Percentiles rank a stretch among this genome's conserved stretches.
These are phyloP conservation scores for Sibirionetta formosa DNA, from an alignment of 2,797 vertebrate genomes.

Conservation along the genomic window DNA sequence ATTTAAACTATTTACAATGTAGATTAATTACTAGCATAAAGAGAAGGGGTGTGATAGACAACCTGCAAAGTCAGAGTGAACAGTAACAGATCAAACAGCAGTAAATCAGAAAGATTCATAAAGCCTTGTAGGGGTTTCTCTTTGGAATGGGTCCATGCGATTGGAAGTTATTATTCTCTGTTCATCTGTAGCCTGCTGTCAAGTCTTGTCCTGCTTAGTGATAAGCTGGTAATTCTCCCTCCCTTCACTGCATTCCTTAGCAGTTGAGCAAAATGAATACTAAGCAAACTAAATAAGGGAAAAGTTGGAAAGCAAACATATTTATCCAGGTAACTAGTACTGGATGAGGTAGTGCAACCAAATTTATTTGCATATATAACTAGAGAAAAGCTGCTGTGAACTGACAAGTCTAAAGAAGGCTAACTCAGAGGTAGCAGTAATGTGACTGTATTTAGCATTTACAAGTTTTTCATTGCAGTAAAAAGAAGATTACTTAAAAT, in stretches of 20 bases:
- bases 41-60: neutral
- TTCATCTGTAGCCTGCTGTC: neutral
- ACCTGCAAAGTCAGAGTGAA: neutral
- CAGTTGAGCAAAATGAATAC: neutral
- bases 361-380: neutral
- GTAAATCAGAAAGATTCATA: neutral
- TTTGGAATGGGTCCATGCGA: neutral
- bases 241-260: neutral
- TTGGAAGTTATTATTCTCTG: neutral
- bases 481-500: neutral
- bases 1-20: neutral
- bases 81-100: neutral
- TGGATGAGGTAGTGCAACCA: neutral
- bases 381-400: constrained; percentile 24
- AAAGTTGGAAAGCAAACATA: neutral
- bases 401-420: neutral
- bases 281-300: neutral
- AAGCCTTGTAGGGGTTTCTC: neutral
- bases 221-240: neutral
- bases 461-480: neutral
- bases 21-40: neutral
- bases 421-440: neutral
- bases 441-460: neutral
- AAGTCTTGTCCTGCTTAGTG: neutral
- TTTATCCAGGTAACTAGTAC: neutral